These are phyloP conservation scores for Hippocampus zosterae DNA, from an alignment of 2,113 vertebrate species.

Conservation along the genomic window DNA sequence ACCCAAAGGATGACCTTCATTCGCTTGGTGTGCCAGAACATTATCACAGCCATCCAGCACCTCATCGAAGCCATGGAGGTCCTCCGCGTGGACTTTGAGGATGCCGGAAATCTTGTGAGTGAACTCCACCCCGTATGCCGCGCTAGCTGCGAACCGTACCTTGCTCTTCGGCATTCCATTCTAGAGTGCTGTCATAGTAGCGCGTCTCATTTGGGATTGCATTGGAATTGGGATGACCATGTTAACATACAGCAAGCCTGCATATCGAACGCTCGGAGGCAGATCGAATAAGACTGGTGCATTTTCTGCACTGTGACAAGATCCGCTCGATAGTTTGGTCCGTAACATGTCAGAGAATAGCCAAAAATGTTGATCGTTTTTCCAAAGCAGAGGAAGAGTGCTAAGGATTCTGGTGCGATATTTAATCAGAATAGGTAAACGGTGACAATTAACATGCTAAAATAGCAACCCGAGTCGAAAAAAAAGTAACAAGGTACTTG, in stretches of 20 bases:
- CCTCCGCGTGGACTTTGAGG: slow-evolving; percentile 70
- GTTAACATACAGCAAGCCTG: neutral
- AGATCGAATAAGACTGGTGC: no score
- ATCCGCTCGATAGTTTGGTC: no score
- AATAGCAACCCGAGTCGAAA: no score
- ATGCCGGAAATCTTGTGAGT: slow-evolving; percentile 76
- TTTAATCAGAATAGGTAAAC: no score
- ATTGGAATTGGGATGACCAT: neutral
- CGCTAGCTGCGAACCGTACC: neutral
- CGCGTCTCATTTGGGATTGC: neutral
- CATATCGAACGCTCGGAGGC: neutral
- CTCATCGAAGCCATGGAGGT: slow-evolving; percentile 77
- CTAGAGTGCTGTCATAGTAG: neutral
- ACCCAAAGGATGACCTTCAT: slow-evolving; percentile 75
- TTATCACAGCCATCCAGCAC: slow-evolving; percentile 75
- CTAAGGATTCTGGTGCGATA: no score
- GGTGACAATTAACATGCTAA: no score
- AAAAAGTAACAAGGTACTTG: no score
- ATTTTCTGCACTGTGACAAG: no score
- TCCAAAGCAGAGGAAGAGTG: no score
- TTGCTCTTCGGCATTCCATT: neutral
- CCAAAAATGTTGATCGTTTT: no score
- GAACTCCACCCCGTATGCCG: neutral
- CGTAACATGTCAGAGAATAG: no score
- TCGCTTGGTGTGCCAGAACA: slow-evolving; percentile 80